Base-by-base conservation (phyloP, 2,113 vertebrate genomes). In the Pogonocichla stellata region DNA sequence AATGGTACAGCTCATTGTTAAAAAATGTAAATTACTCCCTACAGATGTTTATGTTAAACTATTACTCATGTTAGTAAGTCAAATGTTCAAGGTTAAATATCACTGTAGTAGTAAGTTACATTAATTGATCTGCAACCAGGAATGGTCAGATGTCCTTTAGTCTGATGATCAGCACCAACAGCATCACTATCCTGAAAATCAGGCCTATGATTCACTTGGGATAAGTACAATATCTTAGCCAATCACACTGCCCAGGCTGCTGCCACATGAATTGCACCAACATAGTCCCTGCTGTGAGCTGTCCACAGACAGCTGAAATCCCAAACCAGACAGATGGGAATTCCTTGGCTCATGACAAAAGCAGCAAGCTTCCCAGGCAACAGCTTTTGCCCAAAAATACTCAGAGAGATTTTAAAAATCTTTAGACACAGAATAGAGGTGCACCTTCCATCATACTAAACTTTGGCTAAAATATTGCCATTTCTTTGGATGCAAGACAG, bases 41-140 rank as follows among this genome's bases (percentile, higher is more conserved):
- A 45, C 5, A 86, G 42, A 88, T 75, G 26, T 78, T 89, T n/a
- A 69, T 69, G 48, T 74, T 64, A 90, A 95, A 73, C 8, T 92
- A 18, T 45, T 71, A 62, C 24, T 74, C 22, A 29, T 12, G 24
- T 22, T 67, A 94, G 31, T 64, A 88, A 85, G 69, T 70, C 60
- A 74, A 93, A 95, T 19, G n/a, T 60, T 94, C 40, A 69, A 94
- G 28, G 70, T 86, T 56, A 81, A 83, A 87, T 43, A 51, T 54
- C 57, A 4, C 29, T 74, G 42, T 57, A 88, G 57, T 34, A 62
- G 11, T 72, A 92, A 79, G 65, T 75, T 81, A 78, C 12, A 73
- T 86, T 78, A 87, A 81, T 47, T 85, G 34, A 75, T 71, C 54
- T 81, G 47, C 80, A 73, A 31, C 23, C 34, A 92, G 79, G 80